Base-by-base conservation (phyloP, 1,140 invertebrate species). In the Mycetomoellerius zeteki region DNA sequence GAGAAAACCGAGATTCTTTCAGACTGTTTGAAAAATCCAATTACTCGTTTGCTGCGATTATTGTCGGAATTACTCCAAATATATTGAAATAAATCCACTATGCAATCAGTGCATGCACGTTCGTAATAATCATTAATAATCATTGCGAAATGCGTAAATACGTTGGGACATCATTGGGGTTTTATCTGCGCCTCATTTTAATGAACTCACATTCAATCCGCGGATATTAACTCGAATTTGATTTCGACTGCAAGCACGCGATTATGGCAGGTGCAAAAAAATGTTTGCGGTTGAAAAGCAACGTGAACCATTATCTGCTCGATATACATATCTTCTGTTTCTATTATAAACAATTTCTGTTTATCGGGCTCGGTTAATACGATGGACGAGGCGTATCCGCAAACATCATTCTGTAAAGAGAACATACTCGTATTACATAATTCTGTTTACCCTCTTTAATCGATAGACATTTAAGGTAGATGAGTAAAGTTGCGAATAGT, bases 371-470 rank as follows among this genome's bases (percentile, higher is more conserved):
- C 1, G 80, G 16, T 72, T 82, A 60, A 75, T 84, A 62, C 14
- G 69, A 50, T 5, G n/a, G 69, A 33, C 33, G 3, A 7, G n/a
- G 8, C 60, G 47, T 75, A 84, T 84, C 4, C 54, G 37, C 69
- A 84, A 84, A 84, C 27, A 73, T 82, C 24, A 84, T 84, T 84
- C 8, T n/a, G 54, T 8, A 33, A 43, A 69, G 65, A 69, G 65
- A 84, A 84, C 75, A 75, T 58, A 84, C 69, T 21, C 24, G 69
- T 14, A 73, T 84, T 50, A 75, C 24, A 84, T 33, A 84, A 84
- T 60, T 82, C 54, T 84, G 69, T 75, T 84, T 73, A 47, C 43
- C 5, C n/a, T 60, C 27, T 56, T 75, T 84, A 84, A 84, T 84
- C 69, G 69, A 73, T 67, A 65, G 27, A 65, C 33, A 30, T n/a